Evolutionary conservation across 2,797 vertebrate genomes (phyloP).

Genomic region (Pogoniulus pusillus): DNA sequence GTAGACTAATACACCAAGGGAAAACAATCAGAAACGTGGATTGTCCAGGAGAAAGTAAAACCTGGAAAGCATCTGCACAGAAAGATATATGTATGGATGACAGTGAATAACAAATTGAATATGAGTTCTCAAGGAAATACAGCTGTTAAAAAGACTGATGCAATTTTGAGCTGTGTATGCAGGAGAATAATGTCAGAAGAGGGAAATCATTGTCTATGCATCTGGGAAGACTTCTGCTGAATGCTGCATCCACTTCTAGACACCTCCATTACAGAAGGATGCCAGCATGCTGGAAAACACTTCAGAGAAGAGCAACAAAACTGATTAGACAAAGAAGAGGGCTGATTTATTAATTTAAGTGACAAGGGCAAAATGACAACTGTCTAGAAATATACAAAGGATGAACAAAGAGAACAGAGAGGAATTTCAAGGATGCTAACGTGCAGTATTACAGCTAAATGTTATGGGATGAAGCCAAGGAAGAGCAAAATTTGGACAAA

Average conservation of each 20-base stretch:
- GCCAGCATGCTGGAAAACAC: neutral
- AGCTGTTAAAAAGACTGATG: neutral
- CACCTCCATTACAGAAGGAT: neutral
- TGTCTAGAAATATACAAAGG: neutral
- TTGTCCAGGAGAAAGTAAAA: conserved; percentile 16
- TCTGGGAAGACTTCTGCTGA: neutral
- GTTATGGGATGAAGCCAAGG: neutral
- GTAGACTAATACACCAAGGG: conserved; percentile 16
- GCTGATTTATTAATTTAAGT: neutral
- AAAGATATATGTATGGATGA: neutral
- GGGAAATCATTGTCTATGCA: neutral
- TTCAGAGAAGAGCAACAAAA: conserved; percentile 16
- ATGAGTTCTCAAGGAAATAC: neutral
- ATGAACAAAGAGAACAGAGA: neutral
- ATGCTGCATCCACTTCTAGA: neutral
- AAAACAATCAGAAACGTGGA: conserved; percentile 47
- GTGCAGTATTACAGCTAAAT: neutral
- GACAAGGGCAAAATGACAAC: neutral
- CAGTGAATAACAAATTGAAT: conserved; percentile 16
- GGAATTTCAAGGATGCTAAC: neutral
- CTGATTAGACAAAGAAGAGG: neutral
- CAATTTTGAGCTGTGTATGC: neutral
- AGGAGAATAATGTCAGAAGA: neutral
- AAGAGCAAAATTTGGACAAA: neutral
- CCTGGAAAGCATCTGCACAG: conserved; percentile 21